Evolutionary conservation across 2,113 vertebrate genomes (phyloP).

Genomic region (Limnothrissa miodon): DNA sequence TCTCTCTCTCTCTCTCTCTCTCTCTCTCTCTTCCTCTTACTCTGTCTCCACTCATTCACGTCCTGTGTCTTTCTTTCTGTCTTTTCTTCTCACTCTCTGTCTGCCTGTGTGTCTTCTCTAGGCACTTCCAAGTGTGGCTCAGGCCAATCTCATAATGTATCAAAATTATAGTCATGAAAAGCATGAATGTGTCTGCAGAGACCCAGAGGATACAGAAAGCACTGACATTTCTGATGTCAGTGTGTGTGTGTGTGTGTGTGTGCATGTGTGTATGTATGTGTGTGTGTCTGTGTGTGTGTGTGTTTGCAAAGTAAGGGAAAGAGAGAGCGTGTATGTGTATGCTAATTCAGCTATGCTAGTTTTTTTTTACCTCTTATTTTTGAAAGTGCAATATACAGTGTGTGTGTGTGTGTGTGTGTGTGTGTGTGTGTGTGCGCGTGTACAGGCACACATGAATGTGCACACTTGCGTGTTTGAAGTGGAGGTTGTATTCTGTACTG

Average conservation of each 20-base stretch:
- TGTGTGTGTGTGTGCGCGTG: not conserved
- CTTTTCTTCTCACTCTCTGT: constrained; percentile 37
- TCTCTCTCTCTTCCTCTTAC: constrained; percentile 27
- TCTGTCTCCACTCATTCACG: no score
- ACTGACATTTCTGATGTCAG: not conserved
- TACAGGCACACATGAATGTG: no score
- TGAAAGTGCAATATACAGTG: not conserved
- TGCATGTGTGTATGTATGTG: not conserved
- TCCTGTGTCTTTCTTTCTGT: constrained; percentile 14
- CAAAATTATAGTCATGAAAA: not conserved
- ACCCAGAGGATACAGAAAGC: not conserved
- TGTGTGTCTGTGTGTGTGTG: not conserved
- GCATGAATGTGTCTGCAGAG: not conserved
- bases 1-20: constrained; percentile 44
- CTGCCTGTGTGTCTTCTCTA: constrained; percentile 26
- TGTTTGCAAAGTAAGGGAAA: not conserved
- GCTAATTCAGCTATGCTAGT: not conserved
- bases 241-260: not conserved
- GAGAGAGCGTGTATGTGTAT: not conserved
- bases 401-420: not conserved
- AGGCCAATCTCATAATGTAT: not conserved
- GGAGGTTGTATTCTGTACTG: not conserved
- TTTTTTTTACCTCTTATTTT: not conserved
- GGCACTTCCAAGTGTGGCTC: not conserved
- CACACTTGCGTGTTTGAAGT: not conserved